phyloP scores from a whole-genome alignment of 2,888 invertebrate species.

The Tetanocera ferruginea region DNA sequence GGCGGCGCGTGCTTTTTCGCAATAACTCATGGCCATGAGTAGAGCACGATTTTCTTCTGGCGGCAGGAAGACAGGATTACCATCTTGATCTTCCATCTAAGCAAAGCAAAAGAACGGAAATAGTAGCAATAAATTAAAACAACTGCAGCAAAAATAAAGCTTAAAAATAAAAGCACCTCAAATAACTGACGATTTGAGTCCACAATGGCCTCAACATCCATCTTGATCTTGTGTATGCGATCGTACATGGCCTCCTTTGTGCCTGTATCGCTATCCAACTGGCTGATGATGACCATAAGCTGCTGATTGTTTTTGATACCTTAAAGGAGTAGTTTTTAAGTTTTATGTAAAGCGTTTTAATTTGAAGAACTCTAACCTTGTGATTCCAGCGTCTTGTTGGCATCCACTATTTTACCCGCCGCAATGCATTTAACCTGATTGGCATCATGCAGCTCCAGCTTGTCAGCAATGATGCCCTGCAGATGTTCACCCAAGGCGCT shows the following conservation, averaged over 20 bases:
- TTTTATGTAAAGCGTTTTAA: background rate
- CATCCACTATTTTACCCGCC: conserved; percentile 76
- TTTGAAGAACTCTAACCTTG: conserved; percentile 70
- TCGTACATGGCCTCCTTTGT: conserved; percentile 73
- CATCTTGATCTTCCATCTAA: conserved; percentile 82
- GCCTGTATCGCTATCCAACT: conserved; percentile 63
- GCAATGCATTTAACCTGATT: conserved; percentile 78
- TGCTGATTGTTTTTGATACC: conserved; percentile 77
- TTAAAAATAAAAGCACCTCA: conserved; percentile 52
- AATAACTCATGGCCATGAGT: conserved; percentile 82
- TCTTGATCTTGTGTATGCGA: conserved; percentile 73
- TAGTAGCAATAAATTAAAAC: background rate
- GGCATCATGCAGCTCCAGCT: conserved; percentile 65
- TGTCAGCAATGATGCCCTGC: conserved; percentile 72
- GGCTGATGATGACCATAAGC: conserved; percentile 76
- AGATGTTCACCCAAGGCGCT: conserved; percentile 73
- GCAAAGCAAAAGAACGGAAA: conserved; percentile 51
- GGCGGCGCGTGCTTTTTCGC: conserved; percentile 82
- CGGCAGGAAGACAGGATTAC: conserved; percentile 80
- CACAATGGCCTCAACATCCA: conserved; percentile 73
- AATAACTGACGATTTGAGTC: conserved; percentile 67
- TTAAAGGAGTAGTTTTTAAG: conserved; percentile 15
- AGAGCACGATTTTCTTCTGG: conserved; percentile 78
- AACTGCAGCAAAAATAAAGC: background rate
- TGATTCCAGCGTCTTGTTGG: conserved; percentile 70